Conservation (phyloP, 2,113 vertebrate species). For the Etheostoma cragini region DNA sequence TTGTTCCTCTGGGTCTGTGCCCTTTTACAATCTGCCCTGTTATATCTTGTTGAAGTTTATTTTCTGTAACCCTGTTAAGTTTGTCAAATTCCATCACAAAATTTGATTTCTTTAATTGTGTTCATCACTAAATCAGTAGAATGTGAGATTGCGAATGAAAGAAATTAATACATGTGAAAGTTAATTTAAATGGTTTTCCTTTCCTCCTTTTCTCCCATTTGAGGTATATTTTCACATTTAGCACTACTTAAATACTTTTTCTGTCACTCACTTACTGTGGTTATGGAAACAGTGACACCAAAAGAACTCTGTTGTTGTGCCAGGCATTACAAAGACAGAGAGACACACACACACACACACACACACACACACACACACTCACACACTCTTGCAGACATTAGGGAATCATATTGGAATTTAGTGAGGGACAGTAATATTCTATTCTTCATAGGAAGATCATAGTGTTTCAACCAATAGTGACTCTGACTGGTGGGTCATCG, state of each 20-base stretch:
- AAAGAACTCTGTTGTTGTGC: conserved; percentile 55
- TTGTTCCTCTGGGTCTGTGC: neutral
- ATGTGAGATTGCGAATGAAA: neutral
- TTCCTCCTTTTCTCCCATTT: conserved; percentile 17
- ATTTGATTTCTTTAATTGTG: no score
- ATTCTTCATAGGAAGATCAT: conserved; percentile 57
- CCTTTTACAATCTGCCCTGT: conserved; percentile 15
- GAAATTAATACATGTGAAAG: neutral
- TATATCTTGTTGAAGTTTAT: neutral
- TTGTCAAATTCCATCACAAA: neutral
- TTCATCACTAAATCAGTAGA: conserved; percentile 3
- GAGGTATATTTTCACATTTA: conserved; percentile 59
- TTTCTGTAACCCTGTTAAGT: neutral
- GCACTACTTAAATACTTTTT: conserved; percentile 28
- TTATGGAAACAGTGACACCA: conserved; percentile 67
- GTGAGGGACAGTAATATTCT: conserved; percentile 58
- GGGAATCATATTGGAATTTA: conserved; percentile 72
- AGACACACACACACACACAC: conserved; percentile 32
- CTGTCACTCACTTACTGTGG: conserved; percentile 50
- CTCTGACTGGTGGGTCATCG: conserved; percentile 49
- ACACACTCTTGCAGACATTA: conserved; percentile 67
- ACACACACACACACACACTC: conserved; percentile 9
- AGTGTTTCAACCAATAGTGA: conserved; percentile 52
- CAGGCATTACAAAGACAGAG: conserved; percentile 61
- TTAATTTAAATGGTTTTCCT: conserved; percentile 2